Evolutionary conservation across 2,888 invertebrate genomes (phyloP), one percentile per base, ranked within the genome.

Genomic region (Ariolimax columbianus): DNA sequence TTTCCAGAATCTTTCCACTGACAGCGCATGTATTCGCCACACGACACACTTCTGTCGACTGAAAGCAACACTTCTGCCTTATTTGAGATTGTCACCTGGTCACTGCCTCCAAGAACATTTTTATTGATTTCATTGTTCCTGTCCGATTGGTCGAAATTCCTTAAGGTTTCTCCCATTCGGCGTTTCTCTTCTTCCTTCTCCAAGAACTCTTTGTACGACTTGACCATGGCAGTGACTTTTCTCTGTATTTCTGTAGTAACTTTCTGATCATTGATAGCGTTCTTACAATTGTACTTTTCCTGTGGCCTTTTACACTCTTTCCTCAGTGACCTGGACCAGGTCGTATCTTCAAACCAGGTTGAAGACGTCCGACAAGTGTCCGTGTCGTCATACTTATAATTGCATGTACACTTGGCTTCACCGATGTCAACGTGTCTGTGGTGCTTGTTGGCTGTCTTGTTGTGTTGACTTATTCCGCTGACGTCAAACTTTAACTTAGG

Each of bases 121-220:
- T 33, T 30, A 36, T 0, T 51, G 14, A 33, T 1, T 17, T 75
- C 51, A 33, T 33, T 51, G 19, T 33, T 30, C 2, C 33, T 1
- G 19, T 51, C 51, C 30, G 33, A 33, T 33, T 75, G 51, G 33
- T 47, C 17, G 17, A 33, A 6, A 19, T 3, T 26, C 40, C 40
- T 40, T 0, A 4, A 26, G 11, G 23, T 72, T 72, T 33, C 51
- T 55, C 55, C 77, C 43, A 9, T 23, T 2, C 33, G 19, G 0
- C 47, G 59, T 55, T 72, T 70, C 59, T 72, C 33, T 6, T 51
- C n/a, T 36, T 51, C 75, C 11, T 82, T 40, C 63, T 82, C 59
- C 19, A 82, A 72, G 26, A 82, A 82, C 11, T 82, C 75, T n/a
- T 33, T 55, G 59, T 82, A 82, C 7, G 82, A 82, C 30, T 63